Evolutionary conservation across 2,113 vertebrate species (phyloP).

Genomic region (Terrapene triunguis): DNA sequence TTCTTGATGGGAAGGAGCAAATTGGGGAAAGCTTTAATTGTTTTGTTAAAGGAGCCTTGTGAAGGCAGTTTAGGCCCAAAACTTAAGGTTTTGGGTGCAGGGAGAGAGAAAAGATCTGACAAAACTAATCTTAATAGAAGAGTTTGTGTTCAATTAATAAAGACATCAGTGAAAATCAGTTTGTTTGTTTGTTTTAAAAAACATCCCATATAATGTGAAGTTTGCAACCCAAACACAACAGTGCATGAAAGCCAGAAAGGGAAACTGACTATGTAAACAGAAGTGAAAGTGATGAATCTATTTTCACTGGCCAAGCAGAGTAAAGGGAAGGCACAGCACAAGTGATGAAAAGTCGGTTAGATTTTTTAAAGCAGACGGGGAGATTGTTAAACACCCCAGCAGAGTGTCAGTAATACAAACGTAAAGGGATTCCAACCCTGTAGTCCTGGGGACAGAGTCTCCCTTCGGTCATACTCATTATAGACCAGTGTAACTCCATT

Average conservation of each 20-base stretch:
- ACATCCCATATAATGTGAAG: background rate
- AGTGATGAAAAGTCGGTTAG: background rate
- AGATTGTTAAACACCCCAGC: background rate
- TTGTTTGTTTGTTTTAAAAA: no score
- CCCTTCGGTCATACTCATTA: background rate
- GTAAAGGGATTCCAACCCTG: background rate
- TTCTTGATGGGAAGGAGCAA: background rate
- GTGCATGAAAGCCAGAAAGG: background rate
- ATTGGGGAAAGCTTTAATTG: background rate
- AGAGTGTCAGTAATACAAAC: background rate
- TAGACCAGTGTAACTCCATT: background rate
- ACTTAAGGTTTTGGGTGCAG: background rate
- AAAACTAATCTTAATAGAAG: background rate
- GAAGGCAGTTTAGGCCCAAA: background rate
- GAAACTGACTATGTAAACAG: background rate
- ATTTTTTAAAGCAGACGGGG: background rate
- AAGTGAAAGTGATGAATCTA: background rate
- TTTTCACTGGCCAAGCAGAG: background rate
- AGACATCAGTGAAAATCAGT: background rate
- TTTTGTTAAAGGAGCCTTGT: background rate
- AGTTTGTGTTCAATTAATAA: constrained; percentile 8
- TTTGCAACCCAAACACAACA: background rate
- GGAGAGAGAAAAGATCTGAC: background rate
- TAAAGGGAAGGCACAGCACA: background rate
- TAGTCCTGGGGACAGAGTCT: background rate